Evolutionary conservation across 2,113 vertebrate species (phyloP), one percentile per base, ranked within the genome.

Genomic region (Scomber colias): DNA sequence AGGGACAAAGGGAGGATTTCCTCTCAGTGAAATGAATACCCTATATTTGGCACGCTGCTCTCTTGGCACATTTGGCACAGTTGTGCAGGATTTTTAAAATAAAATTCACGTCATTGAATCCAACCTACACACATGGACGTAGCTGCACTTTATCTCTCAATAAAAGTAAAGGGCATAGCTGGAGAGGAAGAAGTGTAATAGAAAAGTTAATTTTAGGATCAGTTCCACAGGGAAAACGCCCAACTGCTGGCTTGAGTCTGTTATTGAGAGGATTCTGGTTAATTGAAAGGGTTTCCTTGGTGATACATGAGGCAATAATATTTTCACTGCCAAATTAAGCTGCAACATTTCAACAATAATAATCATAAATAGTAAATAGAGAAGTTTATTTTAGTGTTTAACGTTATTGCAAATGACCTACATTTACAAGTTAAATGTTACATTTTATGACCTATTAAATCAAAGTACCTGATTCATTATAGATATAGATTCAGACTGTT

Each of bases 1-100:
- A 71, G 61, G 49, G 50, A 87, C 82, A 91, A 85, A 88, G 78
- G 71, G n/a, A 83, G 84, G 81, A 85, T 85, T 86, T 91, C 84
- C 83, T 90, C 49, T 72, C 19, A 64, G 64, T 77, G 31, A 70
- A 63, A 73, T 71, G 4, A 75, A 75, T 53, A 51, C 54, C 10
- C 65, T 79, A 68, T 67, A 82, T 61, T 30, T 75, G 79, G 74
- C 71, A 30, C 30, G 46, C 71, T 55, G 73, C 60, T 72, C 61
- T 86, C 40, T 62, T 84, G 63, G 71, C 79, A 87, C 66, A 82
- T 46, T 82, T 78, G 82, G 73, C 76, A 81, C 56, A 78, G 50
- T 40, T 50, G 27, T 77, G 66, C 66, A 65, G 49, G 5, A 15
- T 44, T 60, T 54, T 53, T 68, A 27, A 27, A 27, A 35, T 19